A percentile compares a stretch with the other conserved stretches of the same genome.
phyloP scores from a whole-genome alignment of 2,888 invertebrate species.

The Synanthedon myopaeformis region DNA sequence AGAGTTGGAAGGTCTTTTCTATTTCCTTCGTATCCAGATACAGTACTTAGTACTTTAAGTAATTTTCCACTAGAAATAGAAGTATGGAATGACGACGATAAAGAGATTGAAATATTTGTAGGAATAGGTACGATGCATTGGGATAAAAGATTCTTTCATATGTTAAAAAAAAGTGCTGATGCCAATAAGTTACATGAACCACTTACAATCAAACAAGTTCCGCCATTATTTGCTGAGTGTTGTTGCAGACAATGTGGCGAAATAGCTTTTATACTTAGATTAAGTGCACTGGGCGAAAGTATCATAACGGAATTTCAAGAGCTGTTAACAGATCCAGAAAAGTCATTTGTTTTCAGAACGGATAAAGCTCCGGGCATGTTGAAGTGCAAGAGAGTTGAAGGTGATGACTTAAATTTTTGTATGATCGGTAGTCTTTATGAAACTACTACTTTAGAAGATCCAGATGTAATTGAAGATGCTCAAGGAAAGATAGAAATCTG shows the following conservation, averaged over 20 bases:
- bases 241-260: constrained; percentile 50
- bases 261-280: constrained; percentile 52
- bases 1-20: constrained; percentile 67
- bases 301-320: constrained; percentile 61
- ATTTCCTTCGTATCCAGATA: constrained; percentile 60
- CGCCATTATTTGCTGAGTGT: constrained; percentile 35
- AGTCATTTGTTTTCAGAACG: constrained; percentile 52
- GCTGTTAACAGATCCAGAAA: constrained; percentile 45
- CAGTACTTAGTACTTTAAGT: constrained; percentile 48
- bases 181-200: constrained; percentile 38
- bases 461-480: constrained; percentile 29
- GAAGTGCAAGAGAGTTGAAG: constrained; percentile 46
- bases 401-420: constrained; percentile 52
- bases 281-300: constrained; percentile 60
- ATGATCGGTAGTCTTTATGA: constrained; percentile 58
- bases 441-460: constrained; percentile 55
- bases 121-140: constrained; percentile 55
- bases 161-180: constrained; percentile 52
- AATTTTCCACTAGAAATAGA: constrained; percentile 62
- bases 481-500: constrained; percentile 48
- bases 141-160: constrained; percentile 56
- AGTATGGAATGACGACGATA: constrained; percentile 55
- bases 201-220: constrained; percentile 38
- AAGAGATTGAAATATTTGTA: constrained; percentile 45
- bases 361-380: constrained; percentile 59